Conservation (phyloP, 1,140 invertebrate species). For the Oscheius sp. region DNA sequence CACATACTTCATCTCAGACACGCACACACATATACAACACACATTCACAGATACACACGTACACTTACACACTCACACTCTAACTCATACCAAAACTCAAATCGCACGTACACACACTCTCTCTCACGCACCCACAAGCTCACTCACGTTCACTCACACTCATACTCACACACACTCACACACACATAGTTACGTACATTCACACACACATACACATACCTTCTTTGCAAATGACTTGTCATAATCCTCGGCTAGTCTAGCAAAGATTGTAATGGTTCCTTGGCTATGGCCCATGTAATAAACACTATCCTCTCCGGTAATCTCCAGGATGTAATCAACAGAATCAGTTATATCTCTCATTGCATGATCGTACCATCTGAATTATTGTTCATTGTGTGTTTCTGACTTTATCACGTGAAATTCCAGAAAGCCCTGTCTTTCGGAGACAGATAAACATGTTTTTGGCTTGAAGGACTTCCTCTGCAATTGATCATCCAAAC, state of each 20-base stretch:
- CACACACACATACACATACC: not conserved
- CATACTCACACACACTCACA: no score
- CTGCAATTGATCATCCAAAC: slow-evolving; percentile 70
- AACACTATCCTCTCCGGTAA: slow-evolving; percentile 50
- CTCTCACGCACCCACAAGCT: no score
- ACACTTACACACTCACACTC: no score
- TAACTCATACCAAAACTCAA: no score
- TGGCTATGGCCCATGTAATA: slow-evolving; percentile 64
- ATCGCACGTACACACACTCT: no score
- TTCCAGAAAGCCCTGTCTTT: slow-evolving; percentile 59
- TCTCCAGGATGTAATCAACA: slow-evolving; percentile 69
- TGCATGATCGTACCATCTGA: slow-evolving; percentile 75
- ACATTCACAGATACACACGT: no score
- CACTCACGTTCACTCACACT: no score
- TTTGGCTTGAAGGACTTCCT: slow-evolving; percentile 69
- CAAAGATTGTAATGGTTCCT: slow-evolving; percentile 63
- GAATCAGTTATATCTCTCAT: slow-evolving; percentile 71
- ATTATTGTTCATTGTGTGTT: slow-evolving; percentile 23
- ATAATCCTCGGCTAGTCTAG: slow-evolving; percentile 49
- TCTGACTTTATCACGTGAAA: slow-evolving; percentile 45
- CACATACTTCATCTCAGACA: no score
- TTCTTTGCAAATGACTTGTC: not conserved
- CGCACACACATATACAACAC: no score
- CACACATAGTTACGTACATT: no score
- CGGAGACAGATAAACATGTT: slow-evolving; percentile 61